Percentiles rank a stretch among this genome's conserved stretches.
Evolutionary conservation across 2,113 vertebrate genomes (phyloP).

Genomic region (Cyprinodon variegatus): DNA sequence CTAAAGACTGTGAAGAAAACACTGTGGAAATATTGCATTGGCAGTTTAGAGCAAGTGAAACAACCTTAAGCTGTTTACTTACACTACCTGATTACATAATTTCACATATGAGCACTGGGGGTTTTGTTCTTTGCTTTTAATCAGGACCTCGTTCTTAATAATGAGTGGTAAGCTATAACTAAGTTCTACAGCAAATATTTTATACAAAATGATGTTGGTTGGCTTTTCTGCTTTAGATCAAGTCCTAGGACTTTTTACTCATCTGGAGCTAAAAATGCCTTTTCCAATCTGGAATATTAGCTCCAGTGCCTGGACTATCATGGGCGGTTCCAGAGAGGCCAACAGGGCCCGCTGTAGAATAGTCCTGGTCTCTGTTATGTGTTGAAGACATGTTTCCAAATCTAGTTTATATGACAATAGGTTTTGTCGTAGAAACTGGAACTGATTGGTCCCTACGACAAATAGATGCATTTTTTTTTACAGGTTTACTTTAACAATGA

Average conservation of each 20-base stretch:
- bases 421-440: no score
- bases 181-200: not conserved
- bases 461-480: no score
- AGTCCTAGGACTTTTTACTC: not conserved
- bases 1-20: not conserved
- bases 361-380: no score
- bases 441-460: no score
- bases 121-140: not conserved
- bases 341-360: no score
- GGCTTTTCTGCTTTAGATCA: not conserved
- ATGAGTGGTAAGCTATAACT: not conserved
- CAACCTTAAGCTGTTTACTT: conserved; percentile 8
- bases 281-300: not conserved
- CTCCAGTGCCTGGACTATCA: no score
- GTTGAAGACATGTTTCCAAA: no score
- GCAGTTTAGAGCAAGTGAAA: conserved; percentile 10
- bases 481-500: no score
- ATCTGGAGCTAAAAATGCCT: not conserved
- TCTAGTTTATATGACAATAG: no score
- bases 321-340: no score
- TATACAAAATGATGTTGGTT: not conserved
- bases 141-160: not conserved
- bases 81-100: not conserved
- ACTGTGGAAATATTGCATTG: not conserved
- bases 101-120: not conserved